Base-by-base conservation (phyloP, 2,113 vertebrate genomes). In the Hystrix cristata region DNA sequence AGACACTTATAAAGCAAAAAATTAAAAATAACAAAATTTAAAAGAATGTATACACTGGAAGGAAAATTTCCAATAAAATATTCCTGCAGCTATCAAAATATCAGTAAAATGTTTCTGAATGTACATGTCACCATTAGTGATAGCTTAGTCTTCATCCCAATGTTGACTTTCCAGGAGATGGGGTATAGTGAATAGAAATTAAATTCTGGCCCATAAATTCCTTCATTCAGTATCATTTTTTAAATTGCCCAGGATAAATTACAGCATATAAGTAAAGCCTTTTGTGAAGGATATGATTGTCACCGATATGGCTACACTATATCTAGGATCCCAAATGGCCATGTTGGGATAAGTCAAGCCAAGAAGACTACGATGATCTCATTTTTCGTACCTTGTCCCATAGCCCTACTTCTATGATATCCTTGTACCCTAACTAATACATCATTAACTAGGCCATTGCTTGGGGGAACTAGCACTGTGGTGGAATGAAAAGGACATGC, bases 11-110 rank as follows among this genome's bases (percentile, higher is more conserved):
- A 88, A 85, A 82, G 27, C 1, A 90, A 91, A 81, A 7, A 90
- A 69, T 34, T 69, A 93, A 91, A 92, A 91, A 90, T 29, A 92
- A 67, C 21, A 80, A 2, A 80, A 2, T 93, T 95, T 91, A 71
- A 93, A 91, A 57, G 10, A 53, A 86, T 16, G 6, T 48, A 62
- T 85, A 31, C 53, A 5, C n/a, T 87, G 51, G 38, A 82, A 48
- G n/a, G 8, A 5, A 87, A 94, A 31, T 85, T 65, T 71, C 8
- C 57, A 74, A 76, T 67, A 79, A 60, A 65, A 80, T 60, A 29
- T 76, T 80, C 53, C 53, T 53, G 53, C 1, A 91, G 1, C 3
- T 88, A 67, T n/a, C 34, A 62, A 62, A 69, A 53, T 51, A 46
- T 8, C 18, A 89, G 29, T 13, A 78, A 87, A 69, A 84, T 29